Evolutionary conservation across 2,888 invertebrate genomes (phyloP).

Genomic region (Polia nebulosa): DNA sequence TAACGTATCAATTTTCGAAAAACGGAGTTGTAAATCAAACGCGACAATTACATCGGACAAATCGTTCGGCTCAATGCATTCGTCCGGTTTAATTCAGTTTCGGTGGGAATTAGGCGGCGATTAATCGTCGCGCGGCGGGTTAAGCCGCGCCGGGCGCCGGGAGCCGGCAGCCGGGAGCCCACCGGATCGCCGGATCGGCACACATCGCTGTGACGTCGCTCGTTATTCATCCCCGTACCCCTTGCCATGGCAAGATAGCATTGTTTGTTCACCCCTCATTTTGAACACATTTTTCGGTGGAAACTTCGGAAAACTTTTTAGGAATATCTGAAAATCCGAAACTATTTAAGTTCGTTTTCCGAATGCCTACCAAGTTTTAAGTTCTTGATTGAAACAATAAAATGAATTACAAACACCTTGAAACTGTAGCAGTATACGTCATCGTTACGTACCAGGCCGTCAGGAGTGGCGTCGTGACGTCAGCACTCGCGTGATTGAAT

Average conservation of each 20-base stretch:
- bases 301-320: conserved; percentile 35
- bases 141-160: conserved; percentile 80
- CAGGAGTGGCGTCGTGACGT: conserved; percentile 79
- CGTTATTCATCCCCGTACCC: conserved; percentile 89
- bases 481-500: conserved; percentile 90
- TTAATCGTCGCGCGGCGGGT: conserved; percentile 88
- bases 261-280: conserved; percentile 81
- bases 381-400: conserved; percentile 7
- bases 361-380: background rate
- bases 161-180: conserved; percentile 65
- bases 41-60: conserved; percentile 86
- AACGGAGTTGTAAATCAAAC: conserved; percentile 77
- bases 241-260: conserved; percentile 81
- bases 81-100: conserved; percentile 90
- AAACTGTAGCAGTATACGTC: conserved; percentile 40
- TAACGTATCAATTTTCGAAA: conserved; percentile 44
- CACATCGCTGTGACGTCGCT: conserved; percentile 89
- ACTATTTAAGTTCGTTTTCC: background rate
- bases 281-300: conserved; percentile 57
- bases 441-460: conserved; percentile 68
- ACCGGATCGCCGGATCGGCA: conserved; percentile 83
- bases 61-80: conserved; percentile 90
- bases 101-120: conserved; percentile 89
- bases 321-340: background rate
- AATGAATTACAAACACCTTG: conserved; percentile 26